Evolutionary conservation across 2,797 vertebrate genomes (phyloP).

Genomic region (Acanthurus leucopareius): DNA sequence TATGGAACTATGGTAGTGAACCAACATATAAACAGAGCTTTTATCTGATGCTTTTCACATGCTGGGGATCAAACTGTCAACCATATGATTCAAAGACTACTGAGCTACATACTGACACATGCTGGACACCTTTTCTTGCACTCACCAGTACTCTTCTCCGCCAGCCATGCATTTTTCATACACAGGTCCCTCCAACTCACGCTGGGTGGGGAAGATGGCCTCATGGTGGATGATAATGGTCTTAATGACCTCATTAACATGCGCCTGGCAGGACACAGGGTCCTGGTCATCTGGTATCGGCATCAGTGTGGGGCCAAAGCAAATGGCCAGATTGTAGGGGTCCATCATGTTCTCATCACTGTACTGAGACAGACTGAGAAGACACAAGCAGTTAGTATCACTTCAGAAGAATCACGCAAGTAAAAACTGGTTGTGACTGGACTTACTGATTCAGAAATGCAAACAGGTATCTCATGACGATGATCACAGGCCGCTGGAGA

Average conservation of each 20-base stretch:
- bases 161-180: slow-evolving; percentile 99
- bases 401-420: background rate
- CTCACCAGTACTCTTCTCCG: slow-evolving; percentile 98
- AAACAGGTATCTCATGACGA: slow-evolving; percentile 99
- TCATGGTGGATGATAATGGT: slow-evolving; percentile 96
- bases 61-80: background rate
- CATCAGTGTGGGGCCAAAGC: slow-evolving; percentile 98
- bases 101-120: background rate
- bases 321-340: slow-evolving; percentile 98
- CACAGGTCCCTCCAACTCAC: slow-evolving; percentile 95
- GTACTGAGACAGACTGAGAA: slow-evolving; percentile 94
- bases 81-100: background rate
- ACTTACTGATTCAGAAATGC: slow-evolving; percentile 99
- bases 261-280: slow-evolving; percentile 97
- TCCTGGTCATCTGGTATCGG: slow-evolving; percentile 98
- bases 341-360: slow-evolving; percentile 99
- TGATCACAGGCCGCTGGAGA: slow-evolving; percentile 92
- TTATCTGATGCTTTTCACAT: background rate
- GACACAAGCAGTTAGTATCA: slow-evolving; percentile 14
- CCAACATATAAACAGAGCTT: slow-evolving; percentile 5
- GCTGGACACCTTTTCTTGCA: slow-evolving; percentile 10
- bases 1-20: too few species aligned
- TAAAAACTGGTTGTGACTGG: background rate
- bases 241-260: slow-evolving; percentile 99
- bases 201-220: slow-evolving; percentile 93